These are phyloP conservation scores for Glossophaga mutica DNA, from an alignment of 2,797 vertebrate genomes.

Conservation along the genomic window DNA sequence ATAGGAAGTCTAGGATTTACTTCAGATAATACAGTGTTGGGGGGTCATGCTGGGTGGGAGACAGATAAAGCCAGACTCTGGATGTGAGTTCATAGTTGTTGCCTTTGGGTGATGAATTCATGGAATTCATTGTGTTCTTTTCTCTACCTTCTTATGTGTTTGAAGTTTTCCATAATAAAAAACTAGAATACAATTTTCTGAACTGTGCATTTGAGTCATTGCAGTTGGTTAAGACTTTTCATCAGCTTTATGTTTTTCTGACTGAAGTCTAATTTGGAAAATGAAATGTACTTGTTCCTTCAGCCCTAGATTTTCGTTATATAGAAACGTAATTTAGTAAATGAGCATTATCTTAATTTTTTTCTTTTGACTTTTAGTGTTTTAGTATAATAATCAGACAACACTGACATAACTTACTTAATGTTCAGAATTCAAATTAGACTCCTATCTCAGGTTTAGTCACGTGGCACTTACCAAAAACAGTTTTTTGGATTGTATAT, in stretches of 20 bases:
- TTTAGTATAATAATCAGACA: background rate
- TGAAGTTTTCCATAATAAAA: conserved; percentile 5
- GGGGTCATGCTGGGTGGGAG: background rate
- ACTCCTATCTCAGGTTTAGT: background rate
- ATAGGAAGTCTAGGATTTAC: background rate
- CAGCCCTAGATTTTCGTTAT: background rate
- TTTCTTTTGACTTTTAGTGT: conserved; percentile 4
- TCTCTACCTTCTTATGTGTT: background rate
- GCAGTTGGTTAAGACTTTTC: conserved; percentile 7
- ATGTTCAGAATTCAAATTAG: background rate
- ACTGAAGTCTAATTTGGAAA: conserved; percentile 9
- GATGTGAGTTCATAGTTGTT: background rate
- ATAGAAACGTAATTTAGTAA: conserved; percentile 2
- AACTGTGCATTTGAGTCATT: background rate
- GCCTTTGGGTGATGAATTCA: background rate
- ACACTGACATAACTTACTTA: background rate
- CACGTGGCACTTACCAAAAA: background rate
- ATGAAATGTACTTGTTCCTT: background rate
- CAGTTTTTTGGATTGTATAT: background rate
- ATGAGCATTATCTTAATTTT: background rate
- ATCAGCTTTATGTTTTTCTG: background rate
- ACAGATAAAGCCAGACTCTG: background rate
- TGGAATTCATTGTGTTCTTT: background rate
- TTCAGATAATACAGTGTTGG: background rate
- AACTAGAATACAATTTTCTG: background rate